These are phyloP conservation scores for Brevimyrus niger DNA, from an alignment of 2,113 vertebrate species.

Conservation along the genomic window DNA sequence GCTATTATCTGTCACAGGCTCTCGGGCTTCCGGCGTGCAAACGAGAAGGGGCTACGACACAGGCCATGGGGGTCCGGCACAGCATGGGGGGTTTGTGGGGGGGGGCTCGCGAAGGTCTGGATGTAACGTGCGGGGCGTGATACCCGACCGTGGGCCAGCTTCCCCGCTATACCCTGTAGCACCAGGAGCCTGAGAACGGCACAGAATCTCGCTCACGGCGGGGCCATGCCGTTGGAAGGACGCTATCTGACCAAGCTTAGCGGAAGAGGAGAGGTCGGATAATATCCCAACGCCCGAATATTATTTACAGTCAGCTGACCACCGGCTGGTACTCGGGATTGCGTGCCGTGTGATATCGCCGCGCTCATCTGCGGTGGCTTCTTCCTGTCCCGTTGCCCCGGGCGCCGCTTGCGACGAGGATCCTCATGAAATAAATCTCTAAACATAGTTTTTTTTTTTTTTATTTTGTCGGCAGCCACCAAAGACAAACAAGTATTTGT, in stretches of 20 bases:
- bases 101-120: background rate
- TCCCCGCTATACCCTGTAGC: background rate
- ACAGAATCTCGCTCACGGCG: background rate
- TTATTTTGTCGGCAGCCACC: background rate
- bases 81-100: background rate
- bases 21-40: background rate
- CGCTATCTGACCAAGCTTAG: background rate
- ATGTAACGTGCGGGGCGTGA: background rate
- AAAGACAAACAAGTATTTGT: background rate
- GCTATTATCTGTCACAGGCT: slow-evolving; percentile 4
- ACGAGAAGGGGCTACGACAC: background rate
- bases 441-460: background rate
- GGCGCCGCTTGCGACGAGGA: background rate
- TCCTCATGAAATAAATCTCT: background rate
- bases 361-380: background rate
- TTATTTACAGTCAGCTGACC: background rate
- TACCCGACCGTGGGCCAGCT: background rate
- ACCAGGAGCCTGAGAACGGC: background rate
- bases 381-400: background rate
- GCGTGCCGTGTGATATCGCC: background rate
- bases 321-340: background rate
- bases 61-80: background rate
- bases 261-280: background rate
- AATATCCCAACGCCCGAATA: background rate
- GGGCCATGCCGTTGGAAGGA: no score